Base-by-base conservation (phyloP, 23 tunicate genomes). In the Aplidium turbinatum region DNA sequence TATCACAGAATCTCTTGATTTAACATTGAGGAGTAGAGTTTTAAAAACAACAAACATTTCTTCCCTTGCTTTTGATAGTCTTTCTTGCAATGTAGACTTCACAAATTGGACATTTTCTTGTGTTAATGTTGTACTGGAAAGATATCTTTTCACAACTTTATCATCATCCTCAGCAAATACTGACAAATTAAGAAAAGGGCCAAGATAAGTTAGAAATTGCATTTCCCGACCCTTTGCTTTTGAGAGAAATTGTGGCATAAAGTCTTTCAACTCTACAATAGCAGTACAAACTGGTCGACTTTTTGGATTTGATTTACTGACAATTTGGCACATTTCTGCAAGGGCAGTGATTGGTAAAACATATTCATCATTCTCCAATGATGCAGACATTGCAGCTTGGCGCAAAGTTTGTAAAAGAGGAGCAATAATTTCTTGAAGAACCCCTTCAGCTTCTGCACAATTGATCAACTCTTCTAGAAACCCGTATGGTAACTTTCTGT, bases 151-250 rank as follows among this genome's bases (percentile, higher is more conserved):
- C 0, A 27, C 69, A n/a, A 76, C 67, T 29, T 50, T 68, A 33
- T 53, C 76, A 73, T 85, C 88, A 50, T 81, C 87, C 65, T 93
- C 93, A 0, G 76, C 83, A 65, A 85, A 85, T 1, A 90, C 68
- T 39, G 87, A 85, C 18, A 93, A 32, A 35, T 76, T 73, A 35
- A 93, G 76, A 77, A 93, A 93, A 26, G 98, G 87, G n/a, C 92
- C 98, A 29, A 92, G 78, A 66, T 35, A 84, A 9, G 92, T 79
- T 0, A 76, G 42, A 33, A 35, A 23, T 33, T 88, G 96, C 7
- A 88, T 76, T 69, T 70, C 83, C 25, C 70, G 46, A 13, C 96
- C 96, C 40, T 58, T 68, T 31, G 79, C 87, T 67, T 75, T 63
- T 6, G 85, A 48, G 13, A 86, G 1, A 27, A 47, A 29, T n/a